Base-by-base conservation (phyloP, 1,140 invertebrate genomes). In the Brachionus paranguensis region DNA sequence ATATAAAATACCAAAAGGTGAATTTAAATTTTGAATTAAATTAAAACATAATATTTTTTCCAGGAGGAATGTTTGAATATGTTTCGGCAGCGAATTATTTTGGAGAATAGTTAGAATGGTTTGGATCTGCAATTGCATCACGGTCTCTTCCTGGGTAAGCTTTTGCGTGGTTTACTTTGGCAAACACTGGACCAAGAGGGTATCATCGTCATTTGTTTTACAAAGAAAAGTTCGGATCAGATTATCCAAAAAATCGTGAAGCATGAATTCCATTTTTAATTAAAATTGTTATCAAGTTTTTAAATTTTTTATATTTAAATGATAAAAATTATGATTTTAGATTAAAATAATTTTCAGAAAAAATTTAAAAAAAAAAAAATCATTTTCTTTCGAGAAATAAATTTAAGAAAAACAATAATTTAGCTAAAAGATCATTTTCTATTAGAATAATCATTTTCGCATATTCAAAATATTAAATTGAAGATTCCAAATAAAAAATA, bases 71-170 rank as follows among this genome's bases (percentile, higher is more conserved):
- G 87, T 92, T 92, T 86, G 87, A 91, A 33, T 91, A 89, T 85
- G 88, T 92, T 12, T 91, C 91, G 7, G 90, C 91, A 47, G 91
- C 92, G 4, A 92, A 92, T 85, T 92, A 91, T 86, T 91, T 92
- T 85, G 92, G 91, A n/a, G 92, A 92, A 87, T 91, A 91, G 60
- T 17, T 92, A 12, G 92, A 92, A 86, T 92, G 92, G 92, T 87
- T 86, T 84, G 92, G 92, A 3, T 92, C 91, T 86, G 91, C 91
- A 2, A 47, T 92, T 0, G 88, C 89, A 50, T 88, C 88, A 43
- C 89, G 89, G 84, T 88, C 89, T 47, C 85, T 90, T 24, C 89
- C 91, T 60, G 89, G 90, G 12, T 84, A 89, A 7, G 88, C 90
- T 0, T 92, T 92, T 87, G 89, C 90, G 3, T 68, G 91, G 17